phyloP scores from a whole-genome alignment of 2,888 invertebrate species.

The Tanytarsus gracilentus region DNA sequence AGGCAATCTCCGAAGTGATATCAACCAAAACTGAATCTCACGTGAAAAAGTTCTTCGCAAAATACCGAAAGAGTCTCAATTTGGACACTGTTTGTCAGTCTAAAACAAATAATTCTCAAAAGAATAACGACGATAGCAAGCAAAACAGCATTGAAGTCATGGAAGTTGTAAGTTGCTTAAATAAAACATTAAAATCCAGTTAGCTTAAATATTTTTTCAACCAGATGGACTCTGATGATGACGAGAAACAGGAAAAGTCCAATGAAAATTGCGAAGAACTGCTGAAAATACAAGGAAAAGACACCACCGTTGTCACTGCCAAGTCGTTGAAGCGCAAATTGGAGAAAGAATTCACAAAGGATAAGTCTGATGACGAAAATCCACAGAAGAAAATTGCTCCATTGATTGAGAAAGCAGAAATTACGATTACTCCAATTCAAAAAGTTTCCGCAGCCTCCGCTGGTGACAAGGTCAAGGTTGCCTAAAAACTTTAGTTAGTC shows the following conservation, averaged over 20 bases:
- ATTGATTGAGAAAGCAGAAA: not conserved
- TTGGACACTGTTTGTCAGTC: slow-evolving; percentile 58
- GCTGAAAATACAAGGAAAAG: slow-evolving; percentile 12
- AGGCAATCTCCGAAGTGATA: slow-evolving; percentile 88
- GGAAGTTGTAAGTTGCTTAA: slow-evolving; percentile 33
- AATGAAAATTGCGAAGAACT: slow-evolving; percentile 31
- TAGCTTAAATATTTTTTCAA: not conserved
- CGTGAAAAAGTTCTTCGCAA: slow-evolving; percentile 83
- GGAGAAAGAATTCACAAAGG: not conserved
- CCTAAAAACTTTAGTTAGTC: no score
- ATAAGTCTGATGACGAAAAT: not conserved
- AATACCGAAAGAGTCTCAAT: slow-evolving; percentile 81
- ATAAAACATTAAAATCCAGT: not conserved
- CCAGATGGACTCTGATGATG: not conserved
- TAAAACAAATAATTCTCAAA: slow-evolving; percentile 37
- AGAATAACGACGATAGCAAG: slow-evolving; percentile 36
- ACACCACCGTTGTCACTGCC: not conserved
- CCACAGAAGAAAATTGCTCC: not conserved
- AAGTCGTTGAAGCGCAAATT: not conserved
- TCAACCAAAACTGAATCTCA: slow-evolving; percentile 93
- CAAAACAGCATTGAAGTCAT: slow-evolving; percentile 32
- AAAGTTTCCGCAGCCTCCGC: not conserved
- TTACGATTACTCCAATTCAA: not conserved
- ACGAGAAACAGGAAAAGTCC: slow-evolving; percentile 36
- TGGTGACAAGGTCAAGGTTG: not conserved